Conservation (phyloP, 2,113 vertebrate genomes). For the Coryphaenoides rupestris region DNA sequence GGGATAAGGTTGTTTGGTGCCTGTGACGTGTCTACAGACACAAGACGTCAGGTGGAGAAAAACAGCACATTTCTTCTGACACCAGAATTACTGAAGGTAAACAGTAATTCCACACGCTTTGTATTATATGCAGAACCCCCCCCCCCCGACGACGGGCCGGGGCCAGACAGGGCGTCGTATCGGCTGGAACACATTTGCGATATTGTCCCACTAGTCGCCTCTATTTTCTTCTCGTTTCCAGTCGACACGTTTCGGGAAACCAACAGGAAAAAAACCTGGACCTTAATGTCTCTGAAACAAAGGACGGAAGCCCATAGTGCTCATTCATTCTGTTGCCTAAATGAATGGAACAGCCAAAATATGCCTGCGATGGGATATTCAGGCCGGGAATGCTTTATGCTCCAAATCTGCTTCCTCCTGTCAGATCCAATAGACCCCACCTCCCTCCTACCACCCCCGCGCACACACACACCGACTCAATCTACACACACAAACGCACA, state of each 20-base stretch:
- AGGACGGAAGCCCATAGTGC: constrained; percentile 32
- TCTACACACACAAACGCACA: too few species aligned
- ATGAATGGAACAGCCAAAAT: constrained; percentile 63
- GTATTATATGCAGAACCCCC: neutral
- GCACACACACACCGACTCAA: too few species aligned
- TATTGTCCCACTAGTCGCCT: constrained; percentile 8
- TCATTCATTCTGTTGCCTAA: constrained; percentile 53
- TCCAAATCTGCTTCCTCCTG: constrained; percentile 57
- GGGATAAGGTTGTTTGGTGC: constrained; percentile 47
- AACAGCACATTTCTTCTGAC: constrained; percentile 28
- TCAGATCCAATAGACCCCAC: constrained; percentile 55
- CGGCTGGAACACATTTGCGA: constrained; percentile 31
- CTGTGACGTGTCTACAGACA: constrained; percentile 25
- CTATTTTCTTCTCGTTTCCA: constrained; percentile 13
- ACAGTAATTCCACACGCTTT: constrained; percentile 31
- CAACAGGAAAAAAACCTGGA: constrained; percentile 23
- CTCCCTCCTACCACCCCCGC: too few species aligned
- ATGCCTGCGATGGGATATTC: constrained; percentile 59
- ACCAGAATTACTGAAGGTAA: constrained; percentile 15
- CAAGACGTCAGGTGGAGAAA: constrained; percentile 31
- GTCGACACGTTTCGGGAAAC: neutral
- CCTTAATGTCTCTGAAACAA: constrained; percentile 44
- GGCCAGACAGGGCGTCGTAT: too few species aligned
- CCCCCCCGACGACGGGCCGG: constrained; percentile 13
- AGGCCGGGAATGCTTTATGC: constrained; percentile 55